Base-by-base conservation (phyloP, 2,888 invertebrate genomes). In the Ferrisia virgata region DNA sequence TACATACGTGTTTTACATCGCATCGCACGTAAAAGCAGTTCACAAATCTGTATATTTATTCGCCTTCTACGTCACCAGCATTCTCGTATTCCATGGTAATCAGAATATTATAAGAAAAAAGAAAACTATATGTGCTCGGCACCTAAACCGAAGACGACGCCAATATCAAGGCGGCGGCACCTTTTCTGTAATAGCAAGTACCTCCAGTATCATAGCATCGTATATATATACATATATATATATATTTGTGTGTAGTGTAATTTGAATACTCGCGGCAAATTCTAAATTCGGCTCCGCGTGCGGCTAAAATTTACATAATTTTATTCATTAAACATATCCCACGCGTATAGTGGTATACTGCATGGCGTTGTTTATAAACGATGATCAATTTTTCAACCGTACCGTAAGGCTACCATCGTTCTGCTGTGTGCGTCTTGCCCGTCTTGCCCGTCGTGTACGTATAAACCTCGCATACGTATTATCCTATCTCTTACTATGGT, bases 291-390 rank as follows among this genome's bases (percentile, higher is more conserved):
- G 53, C 53, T 18, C 22, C 53, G 5, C 53, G 53, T 22, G 64
- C 13, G 64, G 28, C 28, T 64, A 64, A 64, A 64, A 64, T 64
- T 64, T 64, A 28, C 64, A 64, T 64, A 64, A 64, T 64, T 64
- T 64, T 64, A 64, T 64, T 64, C 64, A 64, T 64, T 64, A 64
- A 64, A 64, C 64, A 64, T 64, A 64, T 64, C 64, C 64, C 28
- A 53, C 53, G 53, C 53, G 53, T 28, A n/a, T n/a, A n/a, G n/a
- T n/a, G n/a, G n/a, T n/a, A n/a, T n/a, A n/a, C n/a, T n/a, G n/a
- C n/a, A n/a, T n/a, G 3, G 64, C 64, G 64, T 64, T 64, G 64
- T 64, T 64, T 64, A 64, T 28, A 64, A 64, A 64, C 64, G 64
- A 64, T 64, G 28, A 64, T 64, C 64, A 64, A 64, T 64, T 64